phyloP scores from a whole-genome alignment of 2,113 vertebrate genomes.

The Catharus bicknelli region DNA sequence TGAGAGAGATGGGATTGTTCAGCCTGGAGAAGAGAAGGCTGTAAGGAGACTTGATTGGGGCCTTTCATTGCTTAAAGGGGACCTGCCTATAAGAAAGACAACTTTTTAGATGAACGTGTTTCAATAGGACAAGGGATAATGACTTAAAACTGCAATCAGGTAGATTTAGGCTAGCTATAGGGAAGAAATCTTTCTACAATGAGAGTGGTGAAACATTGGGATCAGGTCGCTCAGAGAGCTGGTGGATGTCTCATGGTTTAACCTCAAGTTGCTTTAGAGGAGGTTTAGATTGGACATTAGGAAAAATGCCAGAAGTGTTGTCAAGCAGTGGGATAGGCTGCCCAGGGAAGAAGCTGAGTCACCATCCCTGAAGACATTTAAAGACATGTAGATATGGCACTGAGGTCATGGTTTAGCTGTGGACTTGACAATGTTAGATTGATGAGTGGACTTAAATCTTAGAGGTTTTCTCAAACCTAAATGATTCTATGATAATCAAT shows the following conservation, averaged over 20 bases:
- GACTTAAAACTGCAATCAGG: background rate
- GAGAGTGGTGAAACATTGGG: background rate
- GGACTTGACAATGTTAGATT: background rate
- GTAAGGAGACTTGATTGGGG: background rate
- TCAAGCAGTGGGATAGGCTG: background rate
- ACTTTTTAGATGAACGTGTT: background rate
- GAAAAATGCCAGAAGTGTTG: background rate
- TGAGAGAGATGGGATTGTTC: background rate
- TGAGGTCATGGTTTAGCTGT: background rate
- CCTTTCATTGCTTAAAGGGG: background rate
- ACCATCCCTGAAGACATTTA: background rate
- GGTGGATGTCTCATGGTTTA: background rate
- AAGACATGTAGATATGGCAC: background rate
- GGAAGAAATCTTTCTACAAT: background rate
- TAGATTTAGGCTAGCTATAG: background rate
- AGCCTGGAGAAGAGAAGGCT: background rate
- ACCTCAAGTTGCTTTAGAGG: background rate
- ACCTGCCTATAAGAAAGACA: rapidly evolving
- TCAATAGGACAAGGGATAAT: background rate
- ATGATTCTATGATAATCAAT: background rate
- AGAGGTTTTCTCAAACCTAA: background rate
- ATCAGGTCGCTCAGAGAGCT: background rate
- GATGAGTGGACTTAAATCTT: background rate
- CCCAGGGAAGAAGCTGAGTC: background rate
- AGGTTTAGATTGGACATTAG: background rate